A percentile compares a stretch with the other conserved stretches of the same genome.
phyloP scores from a whole-genome alignment of 2,888 invertebrate species.

The Troides aeacus region DNA sequence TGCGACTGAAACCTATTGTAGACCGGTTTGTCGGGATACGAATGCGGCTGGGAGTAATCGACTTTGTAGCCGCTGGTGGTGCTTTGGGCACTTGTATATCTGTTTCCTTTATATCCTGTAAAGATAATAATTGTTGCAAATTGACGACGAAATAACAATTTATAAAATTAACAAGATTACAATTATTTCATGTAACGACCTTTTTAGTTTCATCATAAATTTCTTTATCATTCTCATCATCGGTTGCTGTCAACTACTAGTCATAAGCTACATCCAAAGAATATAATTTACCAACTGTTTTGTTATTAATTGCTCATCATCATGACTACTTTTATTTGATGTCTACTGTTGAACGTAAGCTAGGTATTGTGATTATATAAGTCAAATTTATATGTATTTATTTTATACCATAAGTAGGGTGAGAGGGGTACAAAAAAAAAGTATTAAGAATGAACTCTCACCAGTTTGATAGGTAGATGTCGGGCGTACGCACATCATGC shows the following conservation, averaged over 20 bases:
- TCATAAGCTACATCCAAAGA: too few relatives aligned
- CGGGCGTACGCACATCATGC: slow-evolving; percentile 93
- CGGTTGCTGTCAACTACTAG: too few relatives aligned
- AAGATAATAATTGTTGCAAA: slow-evolving; percentile 20
- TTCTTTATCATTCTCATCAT: too few relatives aligned
- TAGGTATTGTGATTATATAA: background rate
- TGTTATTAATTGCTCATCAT: too few relatives aligned
- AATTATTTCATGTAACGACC: too few relatives aligned
- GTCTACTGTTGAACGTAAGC: too few relatives aligned
- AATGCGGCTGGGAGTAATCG: slow-evolving; percentile 72
- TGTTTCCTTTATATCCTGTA: slow-evolving; percentile 69
- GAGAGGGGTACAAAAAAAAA: background rate
- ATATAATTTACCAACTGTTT: too few relatives aligned
- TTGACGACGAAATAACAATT: too few relatives aligned
- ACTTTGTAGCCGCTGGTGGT: slow-evolving; percentile 75
- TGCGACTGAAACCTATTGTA: slow-evolving; percentile 72
- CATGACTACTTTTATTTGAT: too few relatives aligned
- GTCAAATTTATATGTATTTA: too few relatives aligned
- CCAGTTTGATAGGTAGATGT: slow-evolving; percentile 60
- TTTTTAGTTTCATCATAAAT: too few relatives aligned
- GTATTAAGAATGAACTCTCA: slow-evolving; percentile 35
- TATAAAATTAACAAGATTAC: too few relatives aligned
- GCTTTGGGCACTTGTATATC: slow-evolving; percentile 65
- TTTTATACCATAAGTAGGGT: background rate
- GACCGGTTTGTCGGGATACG: slow-evolving; percentile 67